These are phyloP conservation scores for Eristalis pertinax DNA, from an alignment of 2,888 invertebrate species.

Conservation along the genomic window DNA sequence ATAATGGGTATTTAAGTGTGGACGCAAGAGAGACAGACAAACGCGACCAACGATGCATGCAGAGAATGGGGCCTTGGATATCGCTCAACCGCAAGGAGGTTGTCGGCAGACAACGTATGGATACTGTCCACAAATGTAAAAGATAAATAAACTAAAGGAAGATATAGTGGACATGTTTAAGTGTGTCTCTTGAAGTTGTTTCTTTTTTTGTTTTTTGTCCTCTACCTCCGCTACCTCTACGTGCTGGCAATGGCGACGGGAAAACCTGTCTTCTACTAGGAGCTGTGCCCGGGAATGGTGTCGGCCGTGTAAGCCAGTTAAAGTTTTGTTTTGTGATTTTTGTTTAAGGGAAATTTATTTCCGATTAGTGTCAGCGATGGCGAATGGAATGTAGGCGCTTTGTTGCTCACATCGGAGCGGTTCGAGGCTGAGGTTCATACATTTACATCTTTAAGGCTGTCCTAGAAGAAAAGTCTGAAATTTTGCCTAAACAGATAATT, in stretches of 20 bases:
- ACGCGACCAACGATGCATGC: conserved; percentile 18
- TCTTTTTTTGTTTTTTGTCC: not conserved
- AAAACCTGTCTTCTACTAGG: not conserved
- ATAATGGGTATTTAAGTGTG: conserved; percentile 67
- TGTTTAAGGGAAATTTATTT: conserved; percentile 29
- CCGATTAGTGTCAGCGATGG: conserved; percentile 48
- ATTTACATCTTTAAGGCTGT: not conserved
- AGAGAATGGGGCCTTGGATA: conserved; percentile 2
- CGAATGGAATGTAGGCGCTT: not conserved
- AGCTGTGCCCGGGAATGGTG: not conserved
- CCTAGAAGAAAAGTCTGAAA: not conserved
- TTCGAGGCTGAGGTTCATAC: conserved; percentile 7
- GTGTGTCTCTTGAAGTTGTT: conserved; percentile 26
- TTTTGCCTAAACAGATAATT: not conserved
- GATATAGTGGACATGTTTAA: conserved; percentile 55
- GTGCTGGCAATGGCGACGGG: conserved; percentile 7
- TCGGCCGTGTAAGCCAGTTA: not conserved
- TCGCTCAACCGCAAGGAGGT: conserved; percentile 33
- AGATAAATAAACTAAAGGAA: conserved; percentile 54
- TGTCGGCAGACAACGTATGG: conserved; percentile 13
- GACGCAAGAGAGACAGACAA: conserved; percentile 41
- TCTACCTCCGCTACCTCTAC: not conserved
- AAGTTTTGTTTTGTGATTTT: conserved; percentile 1
- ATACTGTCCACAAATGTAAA: conserved; percentile 29
- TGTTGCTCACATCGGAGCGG: not conserved